Base-by-base conservation (phyloP, 30 jellyfish, hydroid and myxozoan genomes). In the Aurelia coerulea region DNA sequence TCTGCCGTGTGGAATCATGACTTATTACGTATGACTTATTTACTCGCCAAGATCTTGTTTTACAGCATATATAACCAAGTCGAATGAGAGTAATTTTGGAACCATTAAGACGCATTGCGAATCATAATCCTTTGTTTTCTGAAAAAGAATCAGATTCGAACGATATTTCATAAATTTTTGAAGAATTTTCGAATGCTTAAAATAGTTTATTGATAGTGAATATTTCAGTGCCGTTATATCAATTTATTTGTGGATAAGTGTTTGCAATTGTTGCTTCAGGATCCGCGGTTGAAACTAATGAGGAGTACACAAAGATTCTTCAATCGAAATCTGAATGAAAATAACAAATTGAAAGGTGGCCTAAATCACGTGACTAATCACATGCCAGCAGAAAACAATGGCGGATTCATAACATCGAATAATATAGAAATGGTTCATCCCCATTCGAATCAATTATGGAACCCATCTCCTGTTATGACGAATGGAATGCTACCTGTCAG, bases 271-370 rank as follows among this genome's bases (percentile, higher is more conserved):
- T 46, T 46, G 51, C 8, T 46, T 12, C 78, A 93, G 98, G 95
- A 85, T 39, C 97, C 99, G 1, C 97, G 99, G 8, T 73, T 81
- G 81, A 89, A 94, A 73, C 84, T 94, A 34, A 74, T 94, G 68
- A 94, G 88, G 63, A 94, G 99, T 80, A 88, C 96, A 59, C 96
- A 88, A 69, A 95, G 83, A 31, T 85, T 84, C 70, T 84, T 76
- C 78, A 76, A 68, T 54, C 96, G 90, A 35, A 87, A 87, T 56
- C 52, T 51, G 62, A 86, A 66, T 62, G 88, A 71, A 37, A 69
- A 62, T 17, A 81, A 81, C 68, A 83, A 83, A 49, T 33, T 41
- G 51, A 83, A 71, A 49, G 72, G 10, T 9, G 74, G 58, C 4
- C 60, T 65, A 1, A 83, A 83, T 49, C 79, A 65, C 53, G 62